Conservation (phyloP, 2,113 vertebrate species). For the Malurus melanocephalus region DNA sequence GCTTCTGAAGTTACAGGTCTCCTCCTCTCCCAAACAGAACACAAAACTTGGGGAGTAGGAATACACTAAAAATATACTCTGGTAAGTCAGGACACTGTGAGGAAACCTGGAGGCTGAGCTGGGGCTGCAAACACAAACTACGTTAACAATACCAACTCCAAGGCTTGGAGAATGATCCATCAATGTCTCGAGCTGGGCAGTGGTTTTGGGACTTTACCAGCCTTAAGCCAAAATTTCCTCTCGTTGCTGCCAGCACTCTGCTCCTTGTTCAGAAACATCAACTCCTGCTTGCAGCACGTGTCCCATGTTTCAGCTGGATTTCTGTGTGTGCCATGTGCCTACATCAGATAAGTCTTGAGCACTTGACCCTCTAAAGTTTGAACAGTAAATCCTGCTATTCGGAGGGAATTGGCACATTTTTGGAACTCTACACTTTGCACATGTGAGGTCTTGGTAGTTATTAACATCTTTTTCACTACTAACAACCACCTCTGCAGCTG, state of each 20-base stretch:
- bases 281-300: fast-evolving
- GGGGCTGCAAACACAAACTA: neutral
- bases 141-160: neutral
- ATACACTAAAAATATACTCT: neutral
- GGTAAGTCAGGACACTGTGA: neutral
- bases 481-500: neutral
- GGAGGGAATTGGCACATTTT: neutral
- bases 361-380: neutral
- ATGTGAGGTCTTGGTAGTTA: neutral
- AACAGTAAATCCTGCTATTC: neutral
- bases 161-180: neutral
- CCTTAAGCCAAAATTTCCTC: neutral
- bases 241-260: neutral
- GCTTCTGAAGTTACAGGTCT: neutral
- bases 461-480: neutral
- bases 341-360: neutral
- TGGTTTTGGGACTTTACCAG: fast-evolving
- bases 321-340: neutral
- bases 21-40: neutral
- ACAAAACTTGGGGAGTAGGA: neutral
- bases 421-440: neutral
- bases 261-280: neutral
- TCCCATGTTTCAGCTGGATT: neutral
- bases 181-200: fast-evolving
- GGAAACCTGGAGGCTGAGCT: neutral